Conservation (phyloP, 1,140 invertebrate species). For the Drosophila hydei region DNA sequence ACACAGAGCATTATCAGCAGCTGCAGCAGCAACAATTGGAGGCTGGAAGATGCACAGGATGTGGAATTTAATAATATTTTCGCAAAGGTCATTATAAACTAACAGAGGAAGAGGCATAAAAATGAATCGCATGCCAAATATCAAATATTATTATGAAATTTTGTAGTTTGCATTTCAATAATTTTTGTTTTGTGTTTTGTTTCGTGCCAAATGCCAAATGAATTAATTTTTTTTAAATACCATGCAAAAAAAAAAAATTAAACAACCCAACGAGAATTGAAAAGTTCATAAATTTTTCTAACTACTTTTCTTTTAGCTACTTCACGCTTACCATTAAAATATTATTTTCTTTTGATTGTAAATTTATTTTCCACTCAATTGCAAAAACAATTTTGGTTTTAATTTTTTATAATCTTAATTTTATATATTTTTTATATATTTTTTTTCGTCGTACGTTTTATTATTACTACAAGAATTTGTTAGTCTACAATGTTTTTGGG, state of each 20-base stretch:
- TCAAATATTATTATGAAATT: conserved; percentile 34
- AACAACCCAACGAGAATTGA: conserved; percentile 15
- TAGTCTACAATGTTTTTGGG: conserved; percentile 56
- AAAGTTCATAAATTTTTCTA: conserved; percentile 1
- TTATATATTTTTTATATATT: conserved; percentile 23
- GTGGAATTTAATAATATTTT: conserved; percentile 36
- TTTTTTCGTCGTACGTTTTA: conserved; percentile 34
- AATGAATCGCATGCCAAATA: conserved; percentile 57
- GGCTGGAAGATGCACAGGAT: conserved; percentile 62
- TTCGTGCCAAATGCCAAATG: conserved; percentile 60
- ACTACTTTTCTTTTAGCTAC: conserved; percentile 15
- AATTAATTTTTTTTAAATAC: conserved; percentile 17
- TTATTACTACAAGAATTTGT: conserved; percentile 51
- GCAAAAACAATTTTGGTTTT: conserved; percentile 45
- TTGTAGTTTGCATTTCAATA: conserved; percentile 29
- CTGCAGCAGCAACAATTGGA: conserved; percentile 39
- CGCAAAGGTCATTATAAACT: neutral
- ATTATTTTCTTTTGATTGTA: conserved; percentile 1
- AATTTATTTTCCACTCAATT: conserved; percentile 21
- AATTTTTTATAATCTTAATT: conserved; percentile 66
- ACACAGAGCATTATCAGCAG: conserved; percentile 43
- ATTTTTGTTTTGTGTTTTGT: conserved; percentile 17
- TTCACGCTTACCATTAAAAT: conserved; percentile 55
- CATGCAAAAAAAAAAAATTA: conserved; percentile 49
- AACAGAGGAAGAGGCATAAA: conserved; percentile 16